Conservation (phyloP, 2,888 invertebrate species). For the Aplocera efformata region DNA sequence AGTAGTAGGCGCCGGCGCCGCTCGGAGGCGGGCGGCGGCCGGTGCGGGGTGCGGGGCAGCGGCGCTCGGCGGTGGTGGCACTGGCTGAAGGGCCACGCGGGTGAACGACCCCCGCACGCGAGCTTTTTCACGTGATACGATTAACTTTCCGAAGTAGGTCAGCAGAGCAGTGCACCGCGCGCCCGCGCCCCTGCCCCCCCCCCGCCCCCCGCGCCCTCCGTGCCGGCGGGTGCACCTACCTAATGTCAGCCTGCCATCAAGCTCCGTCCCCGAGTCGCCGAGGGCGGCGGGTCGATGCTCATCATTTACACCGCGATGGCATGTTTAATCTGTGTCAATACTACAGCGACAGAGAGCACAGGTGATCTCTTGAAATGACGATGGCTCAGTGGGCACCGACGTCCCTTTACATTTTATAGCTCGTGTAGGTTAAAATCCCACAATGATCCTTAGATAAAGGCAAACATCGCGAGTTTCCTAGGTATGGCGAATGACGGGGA, state of each 20-base stretch:
- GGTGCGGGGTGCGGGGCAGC: not conserved
- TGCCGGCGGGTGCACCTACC: constrained; percentile 25
- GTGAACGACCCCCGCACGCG: constrained; percentile 60
- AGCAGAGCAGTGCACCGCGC: constrained; percentile 51
- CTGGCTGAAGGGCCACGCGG: constrained; percentile 34
- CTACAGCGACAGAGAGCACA: no score
- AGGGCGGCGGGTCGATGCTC: not conserved
- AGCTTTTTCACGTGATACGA: constrained; percentile 68
- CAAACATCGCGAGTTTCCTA: no score
- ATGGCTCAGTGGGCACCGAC: no score
- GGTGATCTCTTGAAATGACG: no score
- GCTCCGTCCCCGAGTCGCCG: no score
- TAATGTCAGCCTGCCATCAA: not conserved
- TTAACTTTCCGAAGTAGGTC: constrained; percentile 62
- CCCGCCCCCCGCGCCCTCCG: constrained; percentile 4
- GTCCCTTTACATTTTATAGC: no score
- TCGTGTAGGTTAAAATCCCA: no score
- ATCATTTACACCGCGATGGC: no score
- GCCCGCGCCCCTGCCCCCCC: constrained; percentile 29
- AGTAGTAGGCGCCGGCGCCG: no score
- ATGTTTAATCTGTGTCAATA: no score
- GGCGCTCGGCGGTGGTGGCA: constrained; percentile 10
- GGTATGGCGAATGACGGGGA: no score
- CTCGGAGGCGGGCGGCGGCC: not conserved
- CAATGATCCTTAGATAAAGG: no score